Percentiles rank a stretch among this genome's conserved stretches.
Evolutionary conservation across 2,888 invertebrate genomes (phyloP).

Genomic region (Biston stratarius): DNA sequence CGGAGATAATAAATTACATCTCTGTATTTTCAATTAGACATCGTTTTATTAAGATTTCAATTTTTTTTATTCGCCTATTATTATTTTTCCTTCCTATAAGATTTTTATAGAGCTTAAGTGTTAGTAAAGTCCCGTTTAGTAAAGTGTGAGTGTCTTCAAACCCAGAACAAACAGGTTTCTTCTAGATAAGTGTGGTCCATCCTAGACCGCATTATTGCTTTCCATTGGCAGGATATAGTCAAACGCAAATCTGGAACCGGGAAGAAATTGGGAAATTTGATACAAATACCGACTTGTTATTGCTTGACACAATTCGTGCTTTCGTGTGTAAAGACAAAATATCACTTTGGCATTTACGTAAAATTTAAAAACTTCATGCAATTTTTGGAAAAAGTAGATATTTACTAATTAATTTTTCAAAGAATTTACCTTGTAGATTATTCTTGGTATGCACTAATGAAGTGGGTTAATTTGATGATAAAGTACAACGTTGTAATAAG

Average conservation of each 20-base stretch:
- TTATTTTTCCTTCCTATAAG: too few species aligned
- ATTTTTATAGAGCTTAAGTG: too few species aligned
- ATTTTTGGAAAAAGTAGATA: too few species aligned
- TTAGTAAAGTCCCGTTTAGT: too few species aligned
- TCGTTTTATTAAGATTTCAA: background rate
- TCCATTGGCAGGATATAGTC: background rate
- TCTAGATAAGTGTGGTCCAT: background rate
- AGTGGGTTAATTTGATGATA: constrained; percentile 8
- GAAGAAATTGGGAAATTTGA: constrained; percentile 1
- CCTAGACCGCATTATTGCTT: background rate
- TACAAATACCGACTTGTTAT: background rate
- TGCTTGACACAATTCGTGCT: background rate
- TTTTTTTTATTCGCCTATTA: too few species aligned
- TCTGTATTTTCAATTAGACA: background rate
- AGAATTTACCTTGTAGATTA: background rate
- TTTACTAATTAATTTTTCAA: background rate
- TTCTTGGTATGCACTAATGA: constrained; percentile 10
- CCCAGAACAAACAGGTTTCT: too few species aligned
- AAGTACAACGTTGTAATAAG: background rate
- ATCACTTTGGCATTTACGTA: background rate
- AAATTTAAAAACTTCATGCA: background rate
- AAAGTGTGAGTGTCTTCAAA: too few species aligned
- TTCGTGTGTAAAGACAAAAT: background rate
- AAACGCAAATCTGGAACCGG: too few species aligned
- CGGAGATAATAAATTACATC: constrained; percentile 6